Conservation (phyloP, 2,888 invertebrate species). For the Papilio gigon region DNA sequence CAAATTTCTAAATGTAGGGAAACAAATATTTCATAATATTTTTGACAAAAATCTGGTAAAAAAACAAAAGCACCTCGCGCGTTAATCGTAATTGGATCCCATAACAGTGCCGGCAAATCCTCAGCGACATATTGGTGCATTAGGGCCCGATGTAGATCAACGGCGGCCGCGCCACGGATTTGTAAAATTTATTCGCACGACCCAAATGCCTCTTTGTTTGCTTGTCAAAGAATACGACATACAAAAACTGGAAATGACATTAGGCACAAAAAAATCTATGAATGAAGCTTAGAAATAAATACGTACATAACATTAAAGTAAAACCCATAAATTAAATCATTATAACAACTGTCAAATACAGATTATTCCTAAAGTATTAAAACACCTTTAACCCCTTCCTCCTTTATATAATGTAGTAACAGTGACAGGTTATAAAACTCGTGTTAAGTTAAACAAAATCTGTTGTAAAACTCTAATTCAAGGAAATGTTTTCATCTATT, state of each 20-base stretch:
- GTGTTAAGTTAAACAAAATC: no score
- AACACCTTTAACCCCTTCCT: neutral
- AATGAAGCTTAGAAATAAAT: no score
- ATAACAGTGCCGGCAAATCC: slow-evolving; percentile 60
- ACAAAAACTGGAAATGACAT: slow-evolving; percentile 14
- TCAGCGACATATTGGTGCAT: slow-evolving; percentile 64
- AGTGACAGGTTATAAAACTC: no score
- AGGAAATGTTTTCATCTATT: no score
- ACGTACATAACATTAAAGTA: no score
- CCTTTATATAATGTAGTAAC: neutral
- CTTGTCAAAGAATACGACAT: slow-evolving; percentile 38
- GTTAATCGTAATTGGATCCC: slow-evolving; percentile 55
- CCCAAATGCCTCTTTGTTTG: slow-evolving; percentile 50
- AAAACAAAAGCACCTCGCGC: slow-evolving; percentile 37
- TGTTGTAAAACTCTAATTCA: no score
- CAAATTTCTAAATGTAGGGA: neutral
- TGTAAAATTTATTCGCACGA: slow-evolving; percentile 70
- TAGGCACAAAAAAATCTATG: neutral
- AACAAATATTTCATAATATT: slow-evolving; percentile 10
- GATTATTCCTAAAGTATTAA: no score
- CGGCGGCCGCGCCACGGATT: slow-evolving; percentile 66
- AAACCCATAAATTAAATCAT: no score
- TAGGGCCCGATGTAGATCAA: slow-evolving; percentile 69
- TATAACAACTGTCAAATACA: no score
- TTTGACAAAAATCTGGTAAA: slow-evolving; percentile 16